Conservation (phyloP, 1,140 invertebrate genomes). For the Drosophila saltans region DNA sequence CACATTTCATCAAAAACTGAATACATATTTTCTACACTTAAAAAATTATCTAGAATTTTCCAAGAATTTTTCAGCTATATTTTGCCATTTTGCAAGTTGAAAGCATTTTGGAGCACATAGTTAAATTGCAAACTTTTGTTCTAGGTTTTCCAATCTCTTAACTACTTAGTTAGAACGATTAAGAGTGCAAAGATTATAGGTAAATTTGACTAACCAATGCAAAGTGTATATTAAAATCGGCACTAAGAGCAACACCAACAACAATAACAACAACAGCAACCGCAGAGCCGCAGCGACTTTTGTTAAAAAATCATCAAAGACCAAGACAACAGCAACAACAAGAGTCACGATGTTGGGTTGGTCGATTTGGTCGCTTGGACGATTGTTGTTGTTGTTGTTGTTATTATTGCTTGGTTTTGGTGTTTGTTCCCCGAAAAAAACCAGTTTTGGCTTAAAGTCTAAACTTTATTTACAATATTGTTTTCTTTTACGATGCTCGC, state of each 20-base stretch:
- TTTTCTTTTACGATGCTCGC: constrained; percentile 72
- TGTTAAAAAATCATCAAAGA: constrained; percentile 78
- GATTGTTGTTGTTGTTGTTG: constrained; percentile 26
- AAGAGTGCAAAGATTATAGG: constrained; percentile 15
- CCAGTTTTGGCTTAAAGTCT: constrained; percentile 75
- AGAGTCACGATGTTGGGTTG: constrained; percentile 67
- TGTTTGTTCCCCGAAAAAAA: constrained; percentile 56
- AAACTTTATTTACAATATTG: constrained; percentile 81
- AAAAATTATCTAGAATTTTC: no score
- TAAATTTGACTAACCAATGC: constrained; percentile 20
- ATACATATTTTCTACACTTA: no score
- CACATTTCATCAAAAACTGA: no score
- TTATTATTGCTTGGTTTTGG: constrained; percentile 47
- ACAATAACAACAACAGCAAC: constrained; percentile 41
- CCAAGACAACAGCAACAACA: constrained; percentile 64
- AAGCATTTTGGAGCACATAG: no score
- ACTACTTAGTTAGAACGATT: neutral
- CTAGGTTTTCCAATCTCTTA: no score
- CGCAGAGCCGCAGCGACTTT: constrained; percentile 55
- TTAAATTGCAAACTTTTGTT: no score
- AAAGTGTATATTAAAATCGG: constrained; percentile 42
- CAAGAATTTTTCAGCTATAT: no score
- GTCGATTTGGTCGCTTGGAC: constrained; percentile 39
- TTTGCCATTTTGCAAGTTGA: no score
- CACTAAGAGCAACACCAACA: constrained; percentile 29